Conservation (phyloP, 2,888 invertebrate species). For the Adela reaumurella region DNA sequence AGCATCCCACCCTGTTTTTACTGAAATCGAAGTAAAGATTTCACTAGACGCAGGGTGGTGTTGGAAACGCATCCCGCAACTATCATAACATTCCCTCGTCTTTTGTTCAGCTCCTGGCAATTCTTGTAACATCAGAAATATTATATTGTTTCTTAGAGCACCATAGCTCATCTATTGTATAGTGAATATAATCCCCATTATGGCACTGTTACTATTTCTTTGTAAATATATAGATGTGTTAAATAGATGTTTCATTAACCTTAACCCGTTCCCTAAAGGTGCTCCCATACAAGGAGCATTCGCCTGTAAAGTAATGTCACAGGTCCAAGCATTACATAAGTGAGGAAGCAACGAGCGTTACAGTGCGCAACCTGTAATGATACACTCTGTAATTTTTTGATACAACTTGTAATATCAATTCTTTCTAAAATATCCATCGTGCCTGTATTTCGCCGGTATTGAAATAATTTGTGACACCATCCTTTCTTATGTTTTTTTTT, state of each 20-base stretch:
- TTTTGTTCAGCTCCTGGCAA: constrained; percentile 30
- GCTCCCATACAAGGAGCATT: too few relatives aligned
- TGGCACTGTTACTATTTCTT: constrained; percentile 52
- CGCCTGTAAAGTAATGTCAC: too few relatives aligned
- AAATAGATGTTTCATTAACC: constrained; percentile 39
- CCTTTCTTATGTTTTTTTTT: too few relatives aligned
- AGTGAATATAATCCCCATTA: constrained; percentile 35
- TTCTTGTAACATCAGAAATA: constrained; percentile 11
- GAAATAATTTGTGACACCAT: too few relatives aligned
- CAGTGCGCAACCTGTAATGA: too few relatives aligned
- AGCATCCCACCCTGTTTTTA: constrained; percentile 45
- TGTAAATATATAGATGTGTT: constrained; percentile 58
- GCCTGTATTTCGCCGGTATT: too few relatives aligned
- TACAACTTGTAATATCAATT: too few relatives aligned
- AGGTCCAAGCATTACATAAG: too few relatives aligned
- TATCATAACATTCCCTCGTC: constrained; percentile 21
- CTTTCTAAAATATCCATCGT: too few relatives aligned
- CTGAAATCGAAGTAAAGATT: constrained; percentile 42
- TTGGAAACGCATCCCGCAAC: constrained; percentile 23
- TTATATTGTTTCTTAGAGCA: constrained; percentile 28
- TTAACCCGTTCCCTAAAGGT: too few relatives aligned
- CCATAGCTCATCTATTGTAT: constrained; percentile 28
- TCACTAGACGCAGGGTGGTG: constrained; percentile 42
- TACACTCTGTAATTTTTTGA: too few relatives aligned
- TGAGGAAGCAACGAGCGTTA: too few relatives aligned